Evolutionary conservation across 2,888 invertebrate species (phyloP), one percentile per base, ranked within the genome.

Genomic region (Xestobium rufovillosum): DNA sequence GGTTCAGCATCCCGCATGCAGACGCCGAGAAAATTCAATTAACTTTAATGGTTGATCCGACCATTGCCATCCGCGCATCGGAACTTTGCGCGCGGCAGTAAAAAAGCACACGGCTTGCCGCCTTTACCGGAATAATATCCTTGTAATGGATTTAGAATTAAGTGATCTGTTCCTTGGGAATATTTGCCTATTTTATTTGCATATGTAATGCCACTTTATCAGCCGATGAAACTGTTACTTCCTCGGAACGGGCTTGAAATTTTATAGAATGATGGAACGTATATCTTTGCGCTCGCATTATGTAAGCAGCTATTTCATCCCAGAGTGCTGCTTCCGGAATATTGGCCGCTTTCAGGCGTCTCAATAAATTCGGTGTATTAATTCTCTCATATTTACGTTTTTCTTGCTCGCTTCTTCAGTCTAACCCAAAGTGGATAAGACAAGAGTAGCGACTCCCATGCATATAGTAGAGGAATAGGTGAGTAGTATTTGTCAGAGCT

Each of bases 11-110:
- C 56, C 59, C 57, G 59, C 61, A 60, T 60, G 61, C 60, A 61
- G 63, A 60, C 62, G 60, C 60, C 53, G 53, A 62, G 66, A 64
- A 67, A 69, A 69, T 69, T 69, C 69, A 69, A 69, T 69, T 69
- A 70, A 69, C 66, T 68, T 70, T 69, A 69, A 70, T 68, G 67
- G 67, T 60, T 60, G 65, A 65, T 63, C 60, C 61, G 57, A 56
- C 53, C 58, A 55, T 59, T 55, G 54, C 56, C 50, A 51, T 45
- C 52, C 55, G 52, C 51, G 55, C 53, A 50, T 51, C 52, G 53
- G 50, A 51, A 53, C 52, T 51, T 48, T 44, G 50, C 48, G 46
- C 44, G 36, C 33, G 38, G 40, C 48, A 36, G 43, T 42, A 44
- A 48, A 50, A 51, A 51, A 46, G 44, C 39, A 41, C 41, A 42